Evolutionary conservation across 2,113 vertebrate species (phyloP).

Genomic region (Laterallus jamaicensis): DNA sequence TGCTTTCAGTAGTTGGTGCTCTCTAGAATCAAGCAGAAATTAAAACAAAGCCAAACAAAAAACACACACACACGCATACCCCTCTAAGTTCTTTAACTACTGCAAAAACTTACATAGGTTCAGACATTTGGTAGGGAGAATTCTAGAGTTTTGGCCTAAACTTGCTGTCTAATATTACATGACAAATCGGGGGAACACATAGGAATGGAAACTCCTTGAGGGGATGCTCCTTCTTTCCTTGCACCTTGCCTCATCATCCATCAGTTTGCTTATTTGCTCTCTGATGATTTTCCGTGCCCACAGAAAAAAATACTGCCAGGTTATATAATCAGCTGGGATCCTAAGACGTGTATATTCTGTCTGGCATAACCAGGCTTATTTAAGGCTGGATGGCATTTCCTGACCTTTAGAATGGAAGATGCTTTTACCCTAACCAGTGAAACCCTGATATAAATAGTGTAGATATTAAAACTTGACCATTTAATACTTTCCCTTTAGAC

Average conservation of each 20-base stretch:
- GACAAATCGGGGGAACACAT: neutral
- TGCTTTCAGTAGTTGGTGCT: constrained; percentile 21
- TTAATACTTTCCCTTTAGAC: constrained; percentile 5
- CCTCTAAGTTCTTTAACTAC: neutral
- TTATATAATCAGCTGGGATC: neutral
- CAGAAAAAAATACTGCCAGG: neutral
- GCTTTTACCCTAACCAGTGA: neutral
- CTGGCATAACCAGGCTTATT: neutral
- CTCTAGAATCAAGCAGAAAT: constrained; percentile 41
- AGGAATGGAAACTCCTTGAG: neutral
- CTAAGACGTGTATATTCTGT: neutral
- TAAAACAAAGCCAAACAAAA: neutral
- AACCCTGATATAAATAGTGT: neutral
- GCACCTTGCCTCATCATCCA: neutral
- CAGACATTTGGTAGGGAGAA: neutral
- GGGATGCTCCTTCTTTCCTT: neutral
- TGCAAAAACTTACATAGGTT: neutral
- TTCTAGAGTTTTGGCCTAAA: neutral
- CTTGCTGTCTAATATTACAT: neutral
- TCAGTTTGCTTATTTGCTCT: neutral
- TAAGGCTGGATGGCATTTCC: neutral
- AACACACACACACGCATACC: too few species aligned
- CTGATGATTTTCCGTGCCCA: neutral
- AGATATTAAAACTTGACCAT: neutral
- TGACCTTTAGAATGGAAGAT: neutral